Evolutionary conservation across 2,888 invertebrate genomes (phyloP).

Genomic region (Tachina fera): DNA sequence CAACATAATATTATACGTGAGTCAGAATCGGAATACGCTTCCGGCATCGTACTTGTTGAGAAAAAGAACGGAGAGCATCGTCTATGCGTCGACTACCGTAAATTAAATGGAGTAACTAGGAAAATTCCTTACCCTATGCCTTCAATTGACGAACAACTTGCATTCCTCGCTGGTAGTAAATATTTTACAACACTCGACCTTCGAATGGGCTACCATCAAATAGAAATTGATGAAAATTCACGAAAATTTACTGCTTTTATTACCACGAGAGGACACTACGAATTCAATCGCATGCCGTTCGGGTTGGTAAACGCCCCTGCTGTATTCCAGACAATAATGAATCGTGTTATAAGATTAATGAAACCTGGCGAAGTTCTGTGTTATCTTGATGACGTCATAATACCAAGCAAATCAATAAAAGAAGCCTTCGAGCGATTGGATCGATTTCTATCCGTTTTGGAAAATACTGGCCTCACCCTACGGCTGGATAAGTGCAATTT

Average conservation of each 20-base stretch:
- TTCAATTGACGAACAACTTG: constrained; percentile 69
- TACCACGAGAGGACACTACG: constrained; percentile 61
- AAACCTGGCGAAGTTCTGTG: constrained; percentile 49
- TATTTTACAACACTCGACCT: constrained; percentile 63
- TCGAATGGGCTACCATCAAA: constrained; percentile 66
- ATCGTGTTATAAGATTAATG: constrained; percentile 14
- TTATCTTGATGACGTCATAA: too few species aligned
- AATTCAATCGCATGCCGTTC: constrained; percentile 69
- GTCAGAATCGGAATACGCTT: constrained; percentile 68
- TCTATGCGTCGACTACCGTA: constrained; percentile 67
- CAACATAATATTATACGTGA: constrained; percentile 62
- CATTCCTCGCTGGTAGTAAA: constrained; percentile 59
- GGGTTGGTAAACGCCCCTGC: constrained; percentile 65
- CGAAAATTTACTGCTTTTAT: constrained; percentile 63
- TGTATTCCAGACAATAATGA: constrained; percentile 52
- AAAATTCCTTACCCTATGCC: constrained; percentile 69
- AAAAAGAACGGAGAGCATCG: constrained; percentile 72
- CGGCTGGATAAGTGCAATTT: constrained; percentile 34
- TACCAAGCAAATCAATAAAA: too few species aligned
- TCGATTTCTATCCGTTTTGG: constrained; percentile 46
- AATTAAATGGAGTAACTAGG: constrained; percentile 60
- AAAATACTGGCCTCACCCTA: not conserved
- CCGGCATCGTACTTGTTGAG: constrained; percentile 64
- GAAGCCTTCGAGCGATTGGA: constrained; percentile 57
- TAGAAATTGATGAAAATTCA: constrained; percentile 54